A percentile compares a stretch with the other conserved stretches of the same genome.
phyloP scores from a whole-genome alignment of 2,113 vertebrate genomes.

The Epinephelus cyanopodus region DNA sequence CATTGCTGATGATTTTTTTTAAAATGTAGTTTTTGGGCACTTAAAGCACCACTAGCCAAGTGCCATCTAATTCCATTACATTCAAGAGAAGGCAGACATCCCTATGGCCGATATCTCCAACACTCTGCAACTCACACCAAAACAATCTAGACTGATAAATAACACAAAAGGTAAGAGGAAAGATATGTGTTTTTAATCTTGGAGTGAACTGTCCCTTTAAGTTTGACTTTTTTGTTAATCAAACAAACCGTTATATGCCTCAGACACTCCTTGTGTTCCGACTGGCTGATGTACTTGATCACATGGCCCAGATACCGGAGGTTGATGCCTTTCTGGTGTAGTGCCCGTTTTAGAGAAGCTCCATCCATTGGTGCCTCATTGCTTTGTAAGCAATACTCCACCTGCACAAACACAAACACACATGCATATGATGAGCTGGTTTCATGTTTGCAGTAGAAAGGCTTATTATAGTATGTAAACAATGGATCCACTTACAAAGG shows the following conservation, averaged over 20 bases:
- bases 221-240: not conserved
- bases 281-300: slow-evolving; percentile 74
- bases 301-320: slow-evolving; percentile 87
- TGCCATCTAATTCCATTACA: no score
- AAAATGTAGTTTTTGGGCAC: no score
- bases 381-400: slow-evolving; percentile 80
- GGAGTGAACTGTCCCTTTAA: not conserved
- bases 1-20: no score
- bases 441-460: slow-evolving; percentile 14
- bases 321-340: slow-evolving; percentile 87
- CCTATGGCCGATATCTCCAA: no score
- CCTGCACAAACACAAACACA: slow-evolving; percentile 64
- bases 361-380: slow-evolving; percentile 84
- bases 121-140: no score
- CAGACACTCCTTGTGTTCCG: slow-evolving; percentile 79
- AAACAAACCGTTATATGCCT: slow-evolving; percentile 83
- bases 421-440: slow-evolving; percentile 1
- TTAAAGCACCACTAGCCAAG: no score
- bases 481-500: slow-evolving; percentile 81
- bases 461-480: slow-evolving; percentile 1
- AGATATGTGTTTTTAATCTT: no score
- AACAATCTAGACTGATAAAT: no score
- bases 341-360: slow-evolving; percentile 79
- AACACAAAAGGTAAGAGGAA: no score
- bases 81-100: no score